A percentile compares a stretch with the other conserved stretches of the same genome.
phyloP scores from a whole-genome alignment of 2,888 invertebrate genomes.

The Drosophila percnosoma region DNA sequence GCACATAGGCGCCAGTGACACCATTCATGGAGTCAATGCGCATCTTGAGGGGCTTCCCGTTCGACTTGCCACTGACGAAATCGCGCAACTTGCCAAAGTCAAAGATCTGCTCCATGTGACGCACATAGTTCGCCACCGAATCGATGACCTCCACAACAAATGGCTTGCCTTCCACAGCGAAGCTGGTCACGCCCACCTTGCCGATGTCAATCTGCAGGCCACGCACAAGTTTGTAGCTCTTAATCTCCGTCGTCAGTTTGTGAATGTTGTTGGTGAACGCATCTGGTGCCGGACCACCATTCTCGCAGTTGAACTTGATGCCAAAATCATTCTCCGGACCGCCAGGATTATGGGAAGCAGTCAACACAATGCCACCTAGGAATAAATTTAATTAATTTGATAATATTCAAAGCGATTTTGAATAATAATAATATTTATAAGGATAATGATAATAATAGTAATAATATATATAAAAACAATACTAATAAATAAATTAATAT shows the following conservation, averaged over 20 bases:
- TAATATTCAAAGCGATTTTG: background rate
- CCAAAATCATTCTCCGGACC: constrained; percentile 99
- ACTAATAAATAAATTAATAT: background rate
- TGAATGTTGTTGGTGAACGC: constrained; percentile 94
- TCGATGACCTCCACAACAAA: constrained; percentile 96
- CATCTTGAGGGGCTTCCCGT: constrained; percentile 91
- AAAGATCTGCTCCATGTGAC: constrained; percentile 97
- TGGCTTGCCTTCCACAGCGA: constrained; percentile 86
- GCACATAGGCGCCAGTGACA: constrained; percentile 98
- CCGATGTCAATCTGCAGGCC: constrained; percentile 91
- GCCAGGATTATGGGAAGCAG: constrained; percentile 99
- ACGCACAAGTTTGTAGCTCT: constrained; percentile 92
- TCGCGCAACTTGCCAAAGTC: constrained; percentile 93
- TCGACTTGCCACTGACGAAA: constrained; percentile 89
- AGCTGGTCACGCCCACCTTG: constrained; percentile 89
- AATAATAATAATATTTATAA: background rate
- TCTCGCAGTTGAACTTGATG: constrained; percentile 98
- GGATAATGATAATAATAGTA: background rate
- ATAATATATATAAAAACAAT: background rate
- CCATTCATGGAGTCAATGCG: constrained; percentile 98
- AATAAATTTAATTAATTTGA: background rate
- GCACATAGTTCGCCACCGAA: constrained; percentile 94
- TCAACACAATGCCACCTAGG: constrained; percentile 96
- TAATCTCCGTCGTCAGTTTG: constrained; percentile 91
- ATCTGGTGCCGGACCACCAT: constrained; percentile 99